phyloP scores from a whole-genome alignment of 1,140 invertebrate species.

The Drosophila willistoni region DNA sequence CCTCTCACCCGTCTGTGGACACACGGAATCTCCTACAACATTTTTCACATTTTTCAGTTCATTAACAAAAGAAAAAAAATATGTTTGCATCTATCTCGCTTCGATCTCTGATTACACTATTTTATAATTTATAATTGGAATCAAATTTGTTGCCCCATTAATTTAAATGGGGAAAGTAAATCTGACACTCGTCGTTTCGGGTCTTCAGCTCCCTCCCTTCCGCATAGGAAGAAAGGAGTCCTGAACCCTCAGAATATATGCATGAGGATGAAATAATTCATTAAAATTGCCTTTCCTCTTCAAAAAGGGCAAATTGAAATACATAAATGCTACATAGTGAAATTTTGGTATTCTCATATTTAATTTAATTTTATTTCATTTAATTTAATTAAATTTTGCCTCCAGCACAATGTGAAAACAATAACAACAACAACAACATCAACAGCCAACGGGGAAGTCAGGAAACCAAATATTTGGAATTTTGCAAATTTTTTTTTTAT shows the following conservation, averaged over 20 bases:
- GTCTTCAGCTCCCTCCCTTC: too few species aligned
- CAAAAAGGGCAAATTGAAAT: too few species aligned
- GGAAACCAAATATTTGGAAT: conserved; percentile 4
- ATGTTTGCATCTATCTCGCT: background rate
- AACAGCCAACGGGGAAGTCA: background rate
- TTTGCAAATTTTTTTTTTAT: conserved; percentile 5
- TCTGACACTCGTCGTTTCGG: too few species aligned
- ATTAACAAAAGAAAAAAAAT: background rate
- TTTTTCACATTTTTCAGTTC: background rate
- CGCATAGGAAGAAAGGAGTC: too few species aligned
- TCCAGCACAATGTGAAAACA: too few species aligned
- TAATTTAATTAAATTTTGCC: too few species aligned
- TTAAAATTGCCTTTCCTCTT: too few species aligned
- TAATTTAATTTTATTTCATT: too few species aligned
- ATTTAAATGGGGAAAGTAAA: background rate
- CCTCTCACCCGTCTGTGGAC: background rate
- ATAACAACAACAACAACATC: background rate
- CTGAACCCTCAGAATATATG: too few species aligned
- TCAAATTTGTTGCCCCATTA: conserved; percentile 6
- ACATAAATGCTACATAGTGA: too few species aligned
- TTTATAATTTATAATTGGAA: conserved; percentile 3
- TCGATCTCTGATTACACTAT: background rate
- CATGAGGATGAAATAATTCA: too few species aligned
- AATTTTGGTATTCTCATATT: too few species aligned
- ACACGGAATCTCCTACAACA: background rate